phyloP scores from a whole-genome alignment of 2,888 invertebrate species.

The Folsomia manolachei region DNA sequence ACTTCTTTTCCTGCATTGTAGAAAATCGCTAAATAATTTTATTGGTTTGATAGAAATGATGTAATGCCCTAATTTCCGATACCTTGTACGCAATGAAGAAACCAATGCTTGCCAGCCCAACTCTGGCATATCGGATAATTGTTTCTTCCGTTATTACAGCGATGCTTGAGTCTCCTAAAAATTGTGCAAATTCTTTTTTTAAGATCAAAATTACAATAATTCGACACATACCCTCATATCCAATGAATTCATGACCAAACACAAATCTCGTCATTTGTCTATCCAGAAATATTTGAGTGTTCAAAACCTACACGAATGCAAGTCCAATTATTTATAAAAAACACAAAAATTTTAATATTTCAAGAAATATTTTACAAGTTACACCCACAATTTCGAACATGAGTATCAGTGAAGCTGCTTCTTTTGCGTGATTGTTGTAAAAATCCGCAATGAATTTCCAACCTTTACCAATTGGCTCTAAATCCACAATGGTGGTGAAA shows the following conservation, averaged over 20 bases:
- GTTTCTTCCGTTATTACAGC: constrained; percentile 37
- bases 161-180: not conserved
- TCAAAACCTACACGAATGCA: constrained; percentile 26
- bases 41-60: too few species aligned
- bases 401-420: constrained; percentile 29
- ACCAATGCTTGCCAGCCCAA: constrained; percentile 26
- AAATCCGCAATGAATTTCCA: constrained; percentile 25
- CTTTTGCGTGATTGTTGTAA: constrained; percentile 31
- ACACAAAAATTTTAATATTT: not conserved
- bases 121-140: constrained; percentile 30
- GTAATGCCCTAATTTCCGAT: too few species aligned
- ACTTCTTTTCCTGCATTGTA: constrained; percentile 35
- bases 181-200: not conserved
- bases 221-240: constrained; percentile 31
- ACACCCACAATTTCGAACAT: constrained; percentile 39
- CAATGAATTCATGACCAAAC: constrained; percentile 31
- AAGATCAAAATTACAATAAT: not conserved
- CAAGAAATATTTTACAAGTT: not conserved
- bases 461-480: constrained; percentile 42
- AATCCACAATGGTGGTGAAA: constrained; percentile 23
- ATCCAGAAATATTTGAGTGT: constrained; percentile 33
- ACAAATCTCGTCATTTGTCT: constrained; percentile 33
- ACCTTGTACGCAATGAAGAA: constrained; percentile 37
- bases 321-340: not conserved
- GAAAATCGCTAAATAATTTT: not conserved